Conservation (phyloP, 2,888 invertebrate species). For the Julus scanicus region DNA sequence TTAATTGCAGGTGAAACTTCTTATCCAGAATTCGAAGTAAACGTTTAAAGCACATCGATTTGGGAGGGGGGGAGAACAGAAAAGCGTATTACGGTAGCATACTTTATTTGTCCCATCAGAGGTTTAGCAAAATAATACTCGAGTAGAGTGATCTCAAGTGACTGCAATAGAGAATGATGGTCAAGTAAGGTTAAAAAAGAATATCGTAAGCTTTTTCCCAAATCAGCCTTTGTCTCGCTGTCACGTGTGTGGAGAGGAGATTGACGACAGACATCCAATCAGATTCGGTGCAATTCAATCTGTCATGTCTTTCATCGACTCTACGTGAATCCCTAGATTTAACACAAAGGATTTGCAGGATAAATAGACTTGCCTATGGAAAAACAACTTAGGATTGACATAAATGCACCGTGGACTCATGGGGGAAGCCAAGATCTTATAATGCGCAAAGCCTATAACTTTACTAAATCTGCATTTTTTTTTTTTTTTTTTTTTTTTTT, state of each 20-base stretch:
- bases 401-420: slow-evolving; percentile 1
- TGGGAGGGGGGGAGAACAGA: neutral
- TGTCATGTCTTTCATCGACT: slow-evolving; percentile 28
- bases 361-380: slow-evolving; percentile 28
- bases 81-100: neutral
- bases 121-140: neutral
- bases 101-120: neutral
- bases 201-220: neutral
- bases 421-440: slow-evolving; percentile 28
- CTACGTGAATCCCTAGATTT: slow-evolving; percentile 5
- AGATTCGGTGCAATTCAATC: slow-evolving; percentile 28
- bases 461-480: neutral
- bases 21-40: neutral
- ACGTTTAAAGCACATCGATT: neutral
- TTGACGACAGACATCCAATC: slow-evolving; percentile 33
- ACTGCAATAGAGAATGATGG: neutral
- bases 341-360: slow-evolving; percentile 13
- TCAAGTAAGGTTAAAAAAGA: neutral
- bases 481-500: neutral
- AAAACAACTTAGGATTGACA: slow-evolving; percentile 33
- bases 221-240: neutral
- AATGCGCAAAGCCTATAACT: slow-evolving; percentile 11
- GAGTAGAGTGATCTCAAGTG: neutral
- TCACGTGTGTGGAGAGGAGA: neutral
- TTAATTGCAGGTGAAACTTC: neutral